Conservation (phyloP, 2,113 vertebrate genomes). For the Tetrax tetrax region DNA sequence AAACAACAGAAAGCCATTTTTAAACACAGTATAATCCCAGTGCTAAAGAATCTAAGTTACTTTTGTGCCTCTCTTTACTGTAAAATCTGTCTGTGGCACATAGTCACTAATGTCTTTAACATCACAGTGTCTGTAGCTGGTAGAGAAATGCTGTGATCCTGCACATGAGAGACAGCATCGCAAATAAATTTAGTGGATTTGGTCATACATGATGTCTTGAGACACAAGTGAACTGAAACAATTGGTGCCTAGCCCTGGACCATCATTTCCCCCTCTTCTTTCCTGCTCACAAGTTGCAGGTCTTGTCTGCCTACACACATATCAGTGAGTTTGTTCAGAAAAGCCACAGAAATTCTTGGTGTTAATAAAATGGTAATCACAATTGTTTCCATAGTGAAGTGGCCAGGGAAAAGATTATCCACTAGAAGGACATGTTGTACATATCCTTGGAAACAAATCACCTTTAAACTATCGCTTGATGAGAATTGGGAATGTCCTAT, state of each 20-base stretch:
- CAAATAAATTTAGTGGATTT: background rate
- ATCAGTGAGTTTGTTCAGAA: background rate
- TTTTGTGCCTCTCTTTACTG: background rate
- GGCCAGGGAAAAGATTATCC: background rate
- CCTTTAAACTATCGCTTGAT: background rate
- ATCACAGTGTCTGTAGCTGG: background rate
- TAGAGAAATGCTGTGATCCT: background rate
- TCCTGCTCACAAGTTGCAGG: background rate
- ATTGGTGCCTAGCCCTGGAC: background rate
- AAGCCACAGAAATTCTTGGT: background rate
- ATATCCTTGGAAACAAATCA: background rate
- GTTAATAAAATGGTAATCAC: background rate
- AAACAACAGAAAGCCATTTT: constrained; percentile 44
- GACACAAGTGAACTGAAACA: background rate
- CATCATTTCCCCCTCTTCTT: background rate
- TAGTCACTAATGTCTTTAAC: constrained; percentile 22
- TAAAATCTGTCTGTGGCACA: background rate
- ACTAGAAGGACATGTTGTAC: background rate
- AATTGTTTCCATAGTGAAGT: background rate
- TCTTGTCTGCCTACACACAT: background rate
- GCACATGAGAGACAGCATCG: background rate
- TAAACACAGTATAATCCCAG: constrained; percentile 23
- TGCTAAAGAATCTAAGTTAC: constrained; percentile 14
- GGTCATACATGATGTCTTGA: background rate
- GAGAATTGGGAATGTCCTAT: background rate